Conservation (phyloP, 2,888 invertebrate genomes). For the Calephelis perditalis region DNA sequence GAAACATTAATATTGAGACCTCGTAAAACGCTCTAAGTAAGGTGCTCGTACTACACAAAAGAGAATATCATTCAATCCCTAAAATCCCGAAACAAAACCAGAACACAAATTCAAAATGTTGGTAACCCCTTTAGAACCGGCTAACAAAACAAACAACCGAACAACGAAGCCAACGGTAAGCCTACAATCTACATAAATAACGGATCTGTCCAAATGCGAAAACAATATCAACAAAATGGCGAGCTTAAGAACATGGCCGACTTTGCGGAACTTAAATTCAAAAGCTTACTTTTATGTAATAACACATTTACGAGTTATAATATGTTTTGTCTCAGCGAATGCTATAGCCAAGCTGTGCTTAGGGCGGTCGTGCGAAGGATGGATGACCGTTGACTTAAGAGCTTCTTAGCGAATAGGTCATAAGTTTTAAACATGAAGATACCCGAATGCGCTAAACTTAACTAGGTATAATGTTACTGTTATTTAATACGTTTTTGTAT, state of each 20-base stretch:
- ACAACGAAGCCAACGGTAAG: slow-evolving; percentile 47
- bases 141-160: slow-evolving; percentile 41
- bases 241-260: slow-evolving; percentile 43
- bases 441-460: too few species aligned
- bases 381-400: too few species aligned
- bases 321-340: background rate
- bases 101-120: slow-evolving; percentile 35
- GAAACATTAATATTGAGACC: too few species aligned
- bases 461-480: too few species aligned
- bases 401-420: too few species aligned
- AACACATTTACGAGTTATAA: background rate
- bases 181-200: slow-evolving; percentile 70
- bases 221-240: slow-evolving; percentile 67
- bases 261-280: slow-evolving; percentile 41
- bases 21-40: too few species aligned
- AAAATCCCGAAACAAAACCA: slow-evolving; percentile 19
- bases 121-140: slow-evolving; percentile 44
- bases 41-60: background rate
- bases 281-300: too few species aligned
- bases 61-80: background rate
- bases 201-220: slow-evolving; percentile 65
- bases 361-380: too few species aligned
- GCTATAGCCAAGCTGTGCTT: too few species aligned
- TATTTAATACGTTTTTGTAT: too few species aligned
- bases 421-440: too few species aligned